Percentiles rank a stretch among this genome's conserved stretches.
These are phyloP conservation scores for Alauda arvensis DNA, from an alignment of 2,797 vertebrate species.

Conservation along the genomic window DNA sequence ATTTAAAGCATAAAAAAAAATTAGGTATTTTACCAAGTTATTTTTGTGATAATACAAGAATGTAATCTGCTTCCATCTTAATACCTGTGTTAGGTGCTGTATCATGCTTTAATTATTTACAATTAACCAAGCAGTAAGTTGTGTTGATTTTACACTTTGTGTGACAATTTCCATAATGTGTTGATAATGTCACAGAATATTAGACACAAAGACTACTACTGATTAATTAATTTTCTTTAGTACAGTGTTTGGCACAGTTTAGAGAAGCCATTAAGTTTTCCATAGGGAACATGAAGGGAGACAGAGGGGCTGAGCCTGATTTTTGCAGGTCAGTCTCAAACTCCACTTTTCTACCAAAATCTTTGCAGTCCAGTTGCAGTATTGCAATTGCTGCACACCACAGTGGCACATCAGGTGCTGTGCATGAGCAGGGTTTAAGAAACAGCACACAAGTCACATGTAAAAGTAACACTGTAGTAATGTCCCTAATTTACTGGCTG, in stretches of 20 bases:
- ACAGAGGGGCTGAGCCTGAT: background rate
- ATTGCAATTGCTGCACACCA: background rate
- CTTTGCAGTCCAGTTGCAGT: background rate
- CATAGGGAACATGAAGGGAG: background rate
- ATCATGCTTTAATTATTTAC: background rate
- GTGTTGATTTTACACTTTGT: background rate
- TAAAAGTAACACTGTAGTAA: background rate
- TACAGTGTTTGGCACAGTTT: background rate
- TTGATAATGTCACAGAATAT: background rate
- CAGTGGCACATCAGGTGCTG: rapidly evolving
- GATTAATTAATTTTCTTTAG: background rate
- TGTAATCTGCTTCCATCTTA: background rate
- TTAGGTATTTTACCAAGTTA: background rate
- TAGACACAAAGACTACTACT: background rate
- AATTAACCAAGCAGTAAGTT: background rate
- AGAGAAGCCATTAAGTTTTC: background rate
- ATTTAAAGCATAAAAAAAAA: background rate
- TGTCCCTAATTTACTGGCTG: background rate
- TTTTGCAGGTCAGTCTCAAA: background rate
- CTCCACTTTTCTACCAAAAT: background rate
- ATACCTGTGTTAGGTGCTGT: background rate
- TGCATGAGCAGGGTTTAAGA: background rate
- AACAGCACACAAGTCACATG: background rate
- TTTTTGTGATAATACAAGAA: background rate
- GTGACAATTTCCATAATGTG: background rate